Percentiles rank a stretch among this genome's conserved stretches.
phyloP scores from a whole-genome alignment of 2,888 invertebrate species.

The Antheraea assamensis region DNA sequence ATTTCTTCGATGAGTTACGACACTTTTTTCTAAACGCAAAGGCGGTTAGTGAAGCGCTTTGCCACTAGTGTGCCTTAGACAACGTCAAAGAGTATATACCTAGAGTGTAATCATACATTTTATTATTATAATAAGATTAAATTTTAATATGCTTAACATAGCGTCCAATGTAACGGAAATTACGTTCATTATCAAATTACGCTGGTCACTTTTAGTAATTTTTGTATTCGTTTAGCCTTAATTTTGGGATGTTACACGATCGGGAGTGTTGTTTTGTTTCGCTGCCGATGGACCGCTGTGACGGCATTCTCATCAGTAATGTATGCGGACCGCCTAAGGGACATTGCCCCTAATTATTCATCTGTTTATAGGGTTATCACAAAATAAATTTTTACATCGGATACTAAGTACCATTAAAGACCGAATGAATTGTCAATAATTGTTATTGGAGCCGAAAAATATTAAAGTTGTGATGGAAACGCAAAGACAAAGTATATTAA shows the following conservation, averaged over 20 bases:
- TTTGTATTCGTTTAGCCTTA: conserved; percentile 39
- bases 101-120: background rate
- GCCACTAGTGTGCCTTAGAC: too few relatives aligned
- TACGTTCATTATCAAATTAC: conserved; percentile 63
- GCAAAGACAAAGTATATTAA: too few relatives aligned
- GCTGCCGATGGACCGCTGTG: conserved; percentile 37
- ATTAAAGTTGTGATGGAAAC: too few relatives aligned
- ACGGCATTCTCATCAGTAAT: conserved; percentile 54
- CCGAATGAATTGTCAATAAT: too few relatives aligned
- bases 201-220: conserved; percentile 38
- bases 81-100: too few relatives aligned
- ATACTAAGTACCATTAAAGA: background rate
- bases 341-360: conserved; percentile 60
- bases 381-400: background rate
- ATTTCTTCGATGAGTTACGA: too few relatives aligned
- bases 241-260: conserved; percentile 29
- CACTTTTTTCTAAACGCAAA: too few relatives aligned
- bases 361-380: conserved; percentile 49
- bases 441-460: too few relatives aligned
- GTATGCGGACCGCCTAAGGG: conserved; percentile 42
- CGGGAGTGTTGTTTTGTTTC: conserved; percentile 26
- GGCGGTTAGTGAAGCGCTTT: too few relatives aligned
- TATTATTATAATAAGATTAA: conserved; percentile 18
- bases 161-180: conserved; percentile 44
- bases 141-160: conserved; percentile 25